Base-by-base conservation (phyloP, 2,797 vertebrate genomes). In the Pseudomugil gertrudae region DNA sequence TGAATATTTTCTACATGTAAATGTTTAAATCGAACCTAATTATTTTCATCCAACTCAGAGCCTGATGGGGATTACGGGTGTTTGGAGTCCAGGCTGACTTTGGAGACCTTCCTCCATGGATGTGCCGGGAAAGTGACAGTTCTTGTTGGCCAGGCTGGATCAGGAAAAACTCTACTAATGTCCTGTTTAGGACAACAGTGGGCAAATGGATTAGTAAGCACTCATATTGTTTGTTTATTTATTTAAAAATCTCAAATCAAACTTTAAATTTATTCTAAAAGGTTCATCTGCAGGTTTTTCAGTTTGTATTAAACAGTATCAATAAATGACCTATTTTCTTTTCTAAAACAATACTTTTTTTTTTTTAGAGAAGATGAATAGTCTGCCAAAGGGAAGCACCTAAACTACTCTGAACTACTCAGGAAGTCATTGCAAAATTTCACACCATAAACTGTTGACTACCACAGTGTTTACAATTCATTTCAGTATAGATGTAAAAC, bases 111-210 rank as follows among this genome's bases (percentile, higher is more conserved):
- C 59, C 91, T 98, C 21, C 72, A 78, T 10, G 81, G 64, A 67
- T 86, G 82, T 1, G 66, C 61, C 29, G 79, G 80, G 84, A 0
- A 93, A 69, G 90, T 96, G 63, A 91, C 90, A 0, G 84, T 95
- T 27, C 57, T 98, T 2, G 78, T 93, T 63, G 96, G 96, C 8
- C 94, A 90, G 40, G 89, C 96, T 0, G 96, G 96, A 2, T 95
- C 94, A 71, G 96, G 96, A 65, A 98, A 97, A 88, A 96, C 95
- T 36, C 84, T 94, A 21, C 83, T 97, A n/a, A 93, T 92, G 84
- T 94, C 89, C 40, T 71, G 85, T 64, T 90, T 96, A 19, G 94
- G 93, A 78, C 92, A 90, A 55, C 92, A 90, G 38, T 98, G 96
- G 96, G 94, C 95, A 3, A 64, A 72, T 2, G 52, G 73, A 26